phyloP scores from a whole-genome alignment of 2,888 invertebrate genomes.

The Drosophila subsilvestris region DNA sequence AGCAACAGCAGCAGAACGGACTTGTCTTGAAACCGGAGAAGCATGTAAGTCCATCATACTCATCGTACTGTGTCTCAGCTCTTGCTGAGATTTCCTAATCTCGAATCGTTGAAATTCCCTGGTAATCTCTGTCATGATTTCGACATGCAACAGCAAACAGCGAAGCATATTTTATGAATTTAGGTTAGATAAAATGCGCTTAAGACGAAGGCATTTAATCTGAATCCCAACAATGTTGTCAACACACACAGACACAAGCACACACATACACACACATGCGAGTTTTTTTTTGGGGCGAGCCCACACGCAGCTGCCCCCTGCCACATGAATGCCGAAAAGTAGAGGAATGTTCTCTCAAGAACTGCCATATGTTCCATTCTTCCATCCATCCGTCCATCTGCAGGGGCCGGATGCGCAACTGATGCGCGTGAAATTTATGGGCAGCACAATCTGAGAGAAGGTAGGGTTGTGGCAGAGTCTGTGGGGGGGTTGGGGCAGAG shows the following conservation, averaged over 20 bases:
- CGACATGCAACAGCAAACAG: constrained; percentile 51
- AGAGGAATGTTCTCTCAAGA: constrained; percentile 60
- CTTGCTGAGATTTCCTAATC: constrained; percentile 39
- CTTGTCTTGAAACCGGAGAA: constrained; percentile 83
- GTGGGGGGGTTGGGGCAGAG: constrained; percentile 19
- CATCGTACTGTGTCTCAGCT: constrained; percentile 8
- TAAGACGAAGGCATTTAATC: constrained; percentile 73
- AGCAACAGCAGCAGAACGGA: constrained; percentile 62
- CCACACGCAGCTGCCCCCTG: constrained; percentile 29
- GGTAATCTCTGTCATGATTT: constrained; percentile 64
- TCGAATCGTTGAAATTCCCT: constrained; percentile 38
- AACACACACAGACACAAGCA: constrained; percentile 34
- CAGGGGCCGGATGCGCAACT: constrained; percentile 61
- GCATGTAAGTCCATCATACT: constrained; percentile 81
- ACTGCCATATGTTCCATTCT: constrained; percentile 63
- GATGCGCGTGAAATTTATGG: constrained; percentile 76
- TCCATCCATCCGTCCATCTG: constrained; percentile 29
- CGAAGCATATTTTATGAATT: constrained; percentile 63
- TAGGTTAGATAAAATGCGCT: constrained; percentile 75
- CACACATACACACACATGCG: constrained; percentile 43
- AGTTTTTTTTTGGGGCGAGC: constrained; percentile 27
- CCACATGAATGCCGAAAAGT: neutral
- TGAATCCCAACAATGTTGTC: constrained; percentile 74
- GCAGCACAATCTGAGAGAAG: constrained; percentile 12
- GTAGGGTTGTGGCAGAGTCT: neutral